These are phyloP conservation scores for Hyles lineata DNA, from an alignment of 2,888 invertebrate species.

Conservation along the genomic window DNA sequence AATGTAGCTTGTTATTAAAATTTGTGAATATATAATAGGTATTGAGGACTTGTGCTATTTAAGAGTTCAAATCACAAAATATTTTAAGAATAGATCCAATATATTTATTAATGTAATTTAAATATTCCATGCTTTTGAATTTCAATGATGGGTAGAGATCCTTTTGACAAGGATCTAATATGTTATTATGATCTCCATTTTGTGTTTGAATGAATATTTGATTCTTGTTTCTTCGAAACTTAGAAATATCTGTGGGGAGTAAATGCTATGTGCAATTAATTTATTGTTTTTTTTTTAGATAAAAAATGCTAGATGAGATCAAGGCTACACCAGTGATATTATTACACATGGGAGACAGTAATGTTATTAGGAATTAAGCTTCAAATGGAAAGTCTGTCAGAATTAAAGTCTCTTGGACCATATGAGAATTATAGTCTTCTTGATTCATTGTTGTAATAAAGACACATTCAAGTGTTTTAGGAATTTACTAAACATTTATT, in stretches of 20 bases:
- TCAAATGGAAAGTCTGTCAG: background rate
- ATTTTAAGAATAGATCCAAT: constrained; percentile 38
- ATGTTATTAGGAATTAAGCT: constrained; percentile 9
- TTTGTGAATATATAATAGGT: constrained; percentile 31
- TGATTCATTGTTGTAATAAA: background rate
- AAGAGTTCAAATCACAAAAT: constrained; percentile 53
- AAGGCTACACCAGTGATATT: constrained; percentile 4
- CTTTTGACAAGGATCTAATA: background rate
- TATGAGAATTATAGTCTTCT: background rate
- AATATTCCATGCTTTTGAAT: constrained; percentile 35
- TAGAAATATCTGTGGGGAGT: background rate
- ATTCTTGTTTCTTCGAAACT: background rate
- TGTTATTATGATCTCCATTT: constrained; percentile 5
- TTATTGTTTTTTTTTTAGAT: constrained; percentile 3
- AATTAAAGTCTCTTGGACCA: background rate
- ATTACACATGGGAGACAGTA: background rate
- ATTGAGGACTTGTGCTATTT: constrained; percentile 48
- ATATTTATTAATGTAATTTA: constrained; percentile 38
- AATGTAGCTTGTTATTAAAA: constrained; percentile 18
- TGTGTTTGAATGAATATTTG: constrained; percentile 18
- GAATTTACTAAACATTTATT: background rate
- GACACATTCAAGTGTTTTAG: background rate
- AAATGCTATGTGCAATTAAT: constrained; percentile 4
- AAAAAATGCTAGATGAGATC: background rate
- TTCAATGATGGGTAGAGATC: background rate